A percentile compares a stretch with the other conserved stretches of the same genome.
phyloP scores from a whole-genome alignment of 2,113 vertebrate genomes.

The Indicator maculatus region DNA sequence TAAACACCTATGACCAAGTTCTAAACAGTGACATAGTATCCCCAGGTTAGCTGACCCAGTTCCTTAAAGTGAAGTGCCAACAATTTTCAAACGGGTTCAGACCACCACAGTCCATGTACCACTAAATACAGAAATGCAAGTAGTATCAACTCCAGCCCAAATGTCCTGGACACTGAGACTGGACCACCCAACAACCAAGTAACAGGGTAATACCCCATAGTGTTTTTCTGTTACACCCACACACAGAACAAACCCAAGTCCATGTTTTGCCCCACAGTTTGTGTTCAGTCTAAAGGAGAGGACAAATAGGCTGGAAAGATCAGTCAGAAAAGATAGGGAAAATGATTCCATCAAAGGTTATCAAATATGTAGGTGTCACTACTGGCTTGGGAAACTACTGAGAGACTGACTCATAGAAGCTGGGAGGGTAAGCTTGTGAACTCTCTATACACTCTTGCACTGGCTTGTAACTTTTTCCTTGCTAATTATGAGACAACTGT shows the following conservation, averaged over 20 bases:
- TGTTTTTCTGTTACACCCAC: background rate
- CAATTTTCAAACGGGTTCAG: background rate
- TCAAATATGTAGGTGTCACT: rapidly evolving
- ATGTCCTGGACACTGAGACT: background rate
- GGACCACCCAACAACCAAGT: background rate
- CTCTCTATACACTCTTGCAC: no score
- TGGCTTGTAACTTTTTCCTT: background rate
- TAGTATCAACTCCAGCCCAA: background rate
- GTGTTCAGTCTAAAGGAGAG: background rate
- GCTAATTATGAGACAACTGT: background rate
- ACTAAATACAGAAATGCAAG: background rate
- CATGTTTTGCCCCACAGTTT: background rate
- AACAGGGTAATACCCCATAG: rapidly evolving
- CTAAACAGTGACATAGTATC: background rate
- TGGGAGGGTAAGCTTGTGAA: background rate
- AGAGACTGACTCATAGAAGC: background rate
- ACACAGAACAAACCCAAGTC: background rate
- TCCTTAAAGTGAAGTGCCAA: background rate
- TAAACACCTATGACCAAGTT: background rate
- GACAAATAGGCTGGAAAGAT: background rate
- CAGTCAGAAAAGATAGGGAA: background rate
- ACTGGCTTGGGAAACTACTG: background rate
- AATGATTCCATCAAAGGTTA: background rate
- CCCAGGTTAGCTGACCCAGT: background rate
- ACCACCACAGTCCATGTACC: rapidly evolving